phyloP scores from a whole-genome alignment of 1,140 invertebrate species.

The Lepidurus packardi region DNA sequence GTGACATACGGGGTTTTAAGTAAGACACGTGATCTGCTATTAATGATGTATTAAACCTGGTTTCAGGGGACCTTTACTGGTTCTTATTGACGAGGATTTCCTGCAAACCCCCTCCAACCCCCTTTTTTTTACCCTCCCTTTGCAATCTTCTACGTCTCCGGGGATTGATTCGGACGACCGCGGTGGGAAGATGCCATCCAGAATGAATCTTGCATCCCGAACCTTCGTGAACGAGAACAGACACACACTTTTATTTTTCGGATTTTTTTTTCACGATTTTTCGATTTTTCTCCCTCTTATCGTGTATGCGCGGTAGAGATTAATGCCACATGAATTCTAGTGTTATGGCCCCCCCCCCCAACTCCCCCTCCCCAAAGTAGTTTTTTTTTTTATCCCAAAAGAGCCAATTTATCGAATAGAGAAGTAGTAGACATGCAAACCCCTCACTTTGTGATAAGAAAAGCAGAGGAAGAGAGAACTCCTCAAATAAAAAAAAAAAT shows the following conservation, averaged over 20 bases:
- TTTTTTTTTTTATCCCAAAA: background rate
- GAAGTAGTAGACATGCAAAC: background rate
- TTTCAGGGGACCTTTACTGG: background rate
- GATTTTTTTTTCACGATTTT: too few relatives aligned
- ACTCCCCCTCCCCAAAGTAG: too few relatives aligned
- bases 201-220: too few relatives aligned
- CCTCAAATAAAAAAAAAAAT: background rate
- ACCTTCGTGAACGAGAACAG: too few relatives aligned
- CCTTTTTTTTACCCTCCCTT: too few relatives aligned
- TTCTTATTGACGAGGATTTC: background rate
- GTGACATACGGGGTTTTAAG: background rate
- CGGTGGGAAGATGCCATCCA: too few relatives aligned
- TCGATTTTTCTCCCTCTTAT: background rate
- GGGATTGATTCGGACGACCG: too few relatives aligned
- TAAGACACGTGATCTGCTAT: background rate
- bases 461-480: background rate
- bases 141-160: too few relatives aligned
- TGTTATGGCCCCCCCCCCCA: background rate
- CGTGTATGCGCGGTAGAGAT: background rate
- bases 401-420: background rate
- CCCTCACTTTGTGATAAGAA: background rate
- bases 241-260: too few relatives aligned
- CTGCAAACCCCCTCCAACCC: background rate
- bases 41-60: conserved; percentile 22
- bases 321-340: background rate